Percentiles rank a stretch among this genome's conserved stretches.
These are phyloP conservation scores for Bedellia somnulentella DNA, from an alignment of 2,888 invertebrate genomes.

Conservation along the genomic window DNA sequence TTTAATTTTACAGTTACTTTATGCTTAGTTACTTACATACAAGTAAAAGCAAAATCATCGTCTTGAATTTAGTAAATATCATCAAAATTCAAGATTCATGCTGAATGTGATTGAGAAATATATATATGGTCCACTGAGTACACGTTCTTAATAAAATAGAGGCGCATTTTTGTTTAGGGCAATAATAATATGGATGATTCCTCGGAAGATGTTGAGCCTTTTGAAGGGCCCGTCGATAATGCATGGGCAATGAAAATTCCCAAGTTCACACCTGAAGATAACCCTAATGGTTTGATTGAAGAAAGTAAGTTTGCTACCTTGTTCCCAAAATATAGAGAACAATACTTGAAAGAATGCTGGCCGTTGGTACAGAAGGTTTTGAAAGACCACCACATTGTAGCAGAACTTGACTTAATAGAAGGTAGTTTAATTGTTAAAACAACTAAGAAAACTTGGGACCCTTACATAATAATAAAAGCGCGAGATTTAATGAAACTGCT, in stretches of 20 bases:
- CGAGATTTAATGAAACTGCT: constrained; percentile 94
- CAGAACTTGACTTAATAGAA: constrained; percentile 90
- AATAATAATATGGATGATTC: no score
- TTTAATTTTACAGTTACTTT: no score
- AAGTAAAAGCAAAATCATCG: no score
- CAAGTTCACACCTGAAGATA: constrained; percentile 84
- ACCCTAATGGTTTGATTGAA: constrained; percentile 83
- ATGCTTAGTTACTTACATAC: no score
- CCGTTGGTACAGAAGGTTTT: constrained; percentile 88
- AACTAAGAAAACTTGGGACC: constrained; percentile 97
- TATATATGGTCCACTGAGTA: no score
- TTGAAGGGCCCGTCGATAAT: constrained; percentile 75
- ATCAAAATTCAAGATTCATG: no score
- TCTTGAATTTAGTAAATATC: no score
- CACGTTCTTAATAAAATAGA: no score
- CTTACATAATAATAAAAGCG: constrained; percentile 94
- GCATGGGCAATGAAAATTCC: constrained; percentile 88
- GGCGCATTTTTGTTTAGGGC: no score
- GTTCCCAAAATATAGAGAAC: constrained; percentile 96
- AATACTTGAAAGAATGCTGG: constrained; percentile 94
- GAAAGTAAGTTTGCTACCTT: constrained; percentile 96
- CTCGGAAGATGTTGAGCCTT: no score
- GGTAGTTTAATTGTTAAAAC: constrained; percentile 94
- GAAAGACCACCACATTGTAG: constrained; percentile 75
- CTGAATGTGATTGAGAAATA: no score